Evolutionary conservation across 2,113 vertebrate genomes (phyloP), one percentile per base, ranked within the genome.

Genomic region (Macroglossus sobrinus): DNA sequence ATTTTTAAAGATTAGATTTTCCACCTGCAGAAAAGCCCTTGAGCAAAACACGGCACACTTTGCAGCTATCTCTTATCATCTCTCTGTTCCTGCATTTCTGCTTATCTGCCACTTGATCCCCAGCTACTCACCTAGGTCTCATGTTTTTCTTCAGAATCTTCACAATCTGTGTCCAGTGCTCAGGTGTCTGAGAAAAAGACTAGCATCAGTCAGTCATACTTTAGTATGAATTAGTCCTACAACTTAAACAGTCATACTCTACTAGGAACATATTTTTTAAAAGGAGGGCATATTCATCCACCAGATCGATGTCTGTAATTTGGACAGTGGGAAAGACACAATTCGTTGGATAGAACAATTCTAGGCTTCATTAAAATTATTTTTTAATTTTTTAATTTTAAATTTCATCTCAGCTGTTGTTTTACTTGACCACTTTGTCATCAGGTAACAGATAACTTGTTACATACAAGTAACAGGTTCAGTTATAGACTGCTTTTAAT

Each of bases 161-260:
- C 68, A 18, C 75, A 71, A 22, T 28, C 24, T 2, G n/a, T 40
- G 16, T 61, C 59, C 43, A n/a, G 35, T 33, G 24, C 64, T n/a
- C 35, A 33, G 79, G 33, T n/a, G 22, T 74, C 93, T 14, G 21
- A 47, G 30, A 57, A 50, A 50, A 57, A 59, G 63, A 3, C 21
- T 53, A 1, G 82, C n/a, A n/a, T 45, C 64, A 55, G 35, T 22
- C 91, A 84, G 64, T 71, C 76, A 84, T 84, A 84, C 40, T 43
- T 81, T 24, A 72, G 78, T 57, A 40, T 63, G 33, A 88, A 72
- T 63, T 68, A 82, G 38, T 3, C 74, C 50, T 57, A 61, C 30
- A 35, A 2, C 47, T 24, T 30, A 59, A 91, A 33, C 9, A 78
- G 47, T 14, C 79, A 14, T 10, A 2, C 28, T 66, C 13, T 75